Conservation (phyloP, 2,113 vertebrate species). For the Guaruba guarouba region DNA sequence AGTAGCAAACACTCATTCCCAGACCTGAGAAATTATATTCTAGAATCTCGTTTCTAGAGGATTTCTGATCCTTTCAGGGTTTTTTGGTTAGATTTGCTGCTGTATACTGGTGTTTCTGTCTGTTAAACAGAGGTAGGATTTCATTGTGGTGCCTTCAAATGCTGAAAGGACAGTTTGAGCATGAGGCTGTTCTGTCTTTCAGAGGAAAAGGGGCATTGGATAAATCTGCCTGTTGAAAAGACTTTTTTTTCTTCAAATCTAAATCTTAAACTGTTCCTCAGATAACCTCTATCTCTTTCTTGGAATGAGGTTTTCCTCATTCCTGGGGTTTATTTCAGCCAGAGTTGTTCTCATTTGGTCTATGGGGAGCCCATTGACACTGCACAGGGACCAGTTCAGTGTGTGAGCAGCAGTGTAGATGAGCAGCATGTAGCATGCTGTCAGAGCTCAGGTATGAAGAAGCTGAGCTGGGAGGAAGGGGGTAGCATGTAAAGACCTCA, state of each 20-base stretch:
- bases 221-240: not conserved
- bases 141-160: not conserved
- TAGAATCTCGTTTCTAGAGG: not conserved
- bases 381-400: not conserved
- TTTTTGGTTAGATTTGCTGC: not conserved
- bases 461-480: not conserved
- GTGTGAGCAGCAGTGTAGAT: not conserved
- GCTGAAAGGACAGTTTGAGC: not conserved
- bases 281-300: not conserved
- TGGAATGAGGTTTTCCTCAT: not conserved
- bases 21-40: not conserved
- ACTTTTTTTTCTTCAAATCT: not conserved
- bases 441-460: not conserved
- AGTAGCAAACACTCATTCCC: not conserved
- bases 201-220: not conserved
- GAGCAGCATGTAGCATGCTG: not conserved
- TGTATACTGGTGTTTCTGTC: not conserved
- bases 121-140: not conserved
- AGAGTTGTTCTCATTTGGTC: not conserved
- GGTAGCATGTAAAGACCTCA: not conserved
- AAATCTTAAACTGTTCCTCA: not conserved
- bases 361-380: fast-evolving
- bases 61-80: not conserved
- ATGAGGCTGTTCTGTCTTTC: not conserved
- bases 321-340: not conserved